Evolutionary conservation across 1,140 invertebrate genomes (phyloP), one percentile per base, ranked within the genome.

Genomic region (Listronotus bonariensis): DNA sequence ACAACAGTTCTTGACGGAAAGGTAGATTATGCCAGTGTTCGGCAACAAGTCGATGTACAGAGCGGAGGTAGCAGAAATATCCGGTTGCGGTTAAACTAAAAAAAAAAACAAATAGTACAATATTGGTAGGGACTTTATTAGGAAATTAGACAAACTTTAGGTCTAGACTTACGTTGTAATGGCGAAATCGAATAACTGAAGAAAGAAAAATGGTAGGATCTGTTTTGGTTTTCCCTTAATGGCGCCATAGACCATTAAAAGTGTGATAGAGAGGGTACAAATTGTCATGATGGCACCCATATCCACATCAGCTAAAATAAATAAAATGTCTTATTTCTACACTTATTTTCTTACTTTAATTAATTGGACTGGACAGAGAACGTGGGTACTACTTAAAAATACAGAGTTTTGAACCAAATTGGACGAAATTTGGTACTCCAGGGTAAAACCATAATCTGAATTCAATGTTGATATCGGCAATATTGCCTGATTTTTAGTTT

Each of bases 141-240:
- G 32, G 20, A 42, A 49, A 20, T 51, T 51, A 26, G n/a, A n/a
- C 6, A 48, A 6, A 18, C n/a, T n/a, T 57, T 40, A 52, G 34
- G 18, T 38, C 1, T n/a, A 10, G 52, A 82, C 84, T 86, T 80
- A 91, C 89, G 88, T 88, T 53, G 89, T 89, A 61, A 94, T 88
- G 67, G 89, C 92, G 80, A 94, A 94, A 80, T 94, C 91, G 78
- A 94, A 93, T 40, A 94, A 85, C 82, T 93, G 91, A 2, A 94
- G 82, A 71, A 91, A 92, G 82, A 95, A 94, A 81, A 93, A 94
- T 3, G 92, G 92, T 80, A 95, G 83, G 48, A 95, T 78, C 76
- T 92, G 91, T 0, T 87, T 87, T 0, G 92, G 89, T 74, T 90
- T 90, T 41, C 88, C 89, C 76, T 91, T 86, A 14, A 90, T 83